phyloP scores from a whole-genome alignment of 2,797 vertebrate species.

The Mus caroli region DNA sequence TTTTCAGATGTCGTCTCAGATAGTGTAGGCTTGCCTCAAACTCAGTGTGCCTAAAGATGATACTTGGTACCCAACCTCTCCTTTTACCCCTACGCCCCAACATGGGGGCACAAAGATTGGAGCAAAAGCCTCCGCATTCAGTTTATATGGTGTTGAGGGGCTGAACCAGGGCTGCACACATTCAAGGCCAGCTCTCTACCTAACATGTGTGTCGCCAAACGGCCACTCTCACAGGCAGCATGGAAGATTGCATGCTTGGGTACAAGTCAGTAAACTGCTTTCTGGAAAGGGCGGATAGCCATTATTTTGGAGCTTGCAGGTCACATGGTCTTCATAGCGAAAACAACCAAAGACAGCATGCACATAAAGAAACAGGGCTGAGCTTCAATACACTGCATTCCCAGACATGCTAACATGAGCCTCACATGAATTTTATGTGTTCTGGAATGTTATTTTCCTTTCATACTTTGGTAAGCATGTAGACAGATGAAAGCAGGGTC shows the following conservation, averaged over 20 bases:
- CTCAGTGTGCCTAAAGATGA: neutral
- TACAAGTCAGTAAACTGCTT: neutral
- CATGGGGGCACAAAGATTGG: neutral
- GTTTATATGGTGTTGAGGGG: neutral
- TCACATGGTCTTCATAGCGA: neutral
- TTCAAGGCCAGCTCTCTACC: neutral
- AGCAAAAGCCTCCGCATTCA: neutral
- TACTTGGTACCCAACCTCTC: neutral
- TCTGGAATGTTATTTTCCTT: constrained; percentile 35
- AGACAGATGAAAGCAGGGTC: neutral
- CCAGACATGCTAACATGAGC: neutral
- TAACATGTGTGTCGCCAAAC: neutral
- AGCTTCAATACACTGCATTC: neutral
- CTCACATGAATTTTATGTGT: constrained; percentile 15
- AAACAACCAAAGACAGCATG: neutral
- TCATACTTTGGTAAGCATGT: constrained; percentile 5
- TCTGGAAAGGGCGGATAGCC: neutral
- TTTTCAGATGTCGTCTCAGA: neutral
- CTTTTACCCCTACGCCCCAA: neutral
- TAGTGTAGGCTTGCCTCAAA: neutral
- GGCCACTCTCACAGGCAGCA: neutral
- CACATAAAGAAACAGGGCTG: neutral
- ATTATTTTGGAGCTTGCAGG: neutral
- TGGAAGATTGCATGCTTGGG: neutral
- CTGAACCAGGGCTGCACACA: no score